phyloP scores from a whole-genome alignment of 2,888 invertebrate species.

The Ptycholaimellus sp. region DNA sequence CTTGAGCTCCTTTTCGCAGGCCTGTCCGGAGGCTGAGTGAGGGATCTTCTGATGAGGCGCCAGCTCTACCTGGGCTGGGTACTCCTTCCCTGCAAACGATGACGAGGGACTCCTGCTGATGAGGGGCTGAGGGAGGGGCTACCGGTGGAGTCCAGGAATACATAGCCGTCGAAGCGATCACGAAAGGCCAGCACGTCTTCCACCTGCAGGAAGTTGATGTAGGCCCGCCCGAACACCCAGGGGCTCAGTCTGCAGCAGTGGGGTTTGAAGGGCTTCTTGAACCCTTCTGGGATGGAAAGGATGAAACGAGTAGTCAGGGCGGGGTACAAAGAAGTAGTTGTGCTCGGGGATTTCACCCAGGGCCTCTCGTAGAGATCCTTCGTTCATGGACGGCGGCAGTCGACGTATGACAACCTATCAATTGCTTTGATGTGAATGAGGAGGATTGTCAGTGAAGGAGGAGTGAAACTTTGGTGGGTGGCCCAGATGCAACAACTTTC shows the following conservation, averaged over 20 bases:
- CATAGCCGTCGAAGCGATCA: constrained; percentile 83
- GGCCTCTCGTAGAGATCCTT: no score
- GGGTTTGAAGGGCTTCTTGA: background rate
- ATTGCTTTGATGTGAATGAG: no score
- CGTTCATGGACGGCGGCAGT: no score
- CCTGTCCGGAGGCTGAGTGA: background rate
- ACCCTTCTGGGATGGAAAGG: no score
- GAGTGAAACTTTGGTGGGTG: no score
- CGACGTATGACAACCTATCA: no score
- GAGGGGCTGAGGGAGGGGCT: background rate
- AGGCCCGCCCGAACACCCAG: constrained; percentile 56
- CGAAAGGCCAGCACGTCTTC: constrained; percentile 64
- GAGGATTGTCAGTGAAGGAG: no score
- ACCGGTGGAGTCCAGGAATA: constrained; percentile 72
- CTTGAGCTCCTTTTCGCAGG: no score
- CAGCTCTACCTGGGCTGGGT: constrained; percentile 73
- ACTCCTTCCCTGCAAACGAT: constrained; percentile 45
- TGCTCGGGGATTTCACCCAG: no score
- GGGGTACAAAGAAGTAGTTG: no score
- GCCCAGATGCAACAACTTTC: no score
- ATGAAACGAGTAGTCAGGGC: no score
- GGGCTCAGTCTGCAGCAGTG: constrained; percentile 35
- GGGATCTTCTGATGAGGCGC: constrained; percentile 75
- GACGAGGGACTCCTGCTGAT: background rate
- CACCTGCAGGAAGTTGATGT: constrained; percentile 55